Evolutionary conservation across 1,140 invertebrate genomes (phyloP), one percentile per base, ranked within the genome.

Genomic region (Orchestia grillus): DNA sequence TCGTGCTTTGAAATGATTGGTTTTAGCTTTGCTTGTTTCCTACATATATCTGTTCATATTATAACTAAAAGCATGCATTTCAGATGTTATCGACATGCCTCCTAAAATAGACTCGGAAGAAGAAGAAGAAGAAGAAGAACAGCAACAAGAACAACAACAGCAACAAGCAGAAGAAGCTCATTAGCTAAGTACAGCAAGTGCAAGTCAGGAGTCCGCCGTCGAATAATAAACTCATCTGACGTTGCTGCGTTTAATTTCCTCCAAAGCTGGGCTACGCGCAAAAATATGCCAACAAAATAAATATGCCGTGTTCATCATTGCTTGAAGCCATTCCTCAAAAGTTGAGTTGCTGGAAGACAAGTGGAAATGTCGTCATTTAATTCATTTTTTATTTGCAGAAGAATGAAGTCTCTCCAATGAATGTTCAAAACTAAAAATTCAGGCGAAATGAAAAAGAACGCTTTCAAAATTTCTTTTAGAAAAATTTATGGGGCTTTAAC

Each of bases 41-140:
- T n/a, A 8, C 41, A n/a, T 90, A 8, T 6, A 43, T 90, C 36
- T 11, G 42, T 90, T 90, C 88, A 90, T 4, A 44, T 90, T 90
- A 42, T 90, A 42, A 90, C 3, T 43, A 11, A 90, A 90, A 4
- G 4, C 28, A 3, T 90, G 42, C 16, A 42, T 43, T 42, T 90
- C 88, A 90, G 88, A 44, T 90, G n/a, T 41, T 36, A 44, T 90
- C 88, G 88, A 90, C 88, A 90, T 90, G 88, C 88, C 88, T 90
- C 88, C 88, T 15, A 90, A 90, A 90, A 90, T 90, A 90, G 88
- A 90, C 23, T 90, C 88, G n/a, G 88, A 90, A 42, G 88, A 90
- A 42, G 88, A 90, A 90, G 88, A 90, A 42, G 88, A 90, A 15
- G 88, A 90, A 15, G 36, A 87, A 87, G 87, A 87, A 87, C 11